Evolutionary conservation across 2,888 invertebrate genomes (phyloP).

Genomic region (Polydesmus complanatus): DNA sequence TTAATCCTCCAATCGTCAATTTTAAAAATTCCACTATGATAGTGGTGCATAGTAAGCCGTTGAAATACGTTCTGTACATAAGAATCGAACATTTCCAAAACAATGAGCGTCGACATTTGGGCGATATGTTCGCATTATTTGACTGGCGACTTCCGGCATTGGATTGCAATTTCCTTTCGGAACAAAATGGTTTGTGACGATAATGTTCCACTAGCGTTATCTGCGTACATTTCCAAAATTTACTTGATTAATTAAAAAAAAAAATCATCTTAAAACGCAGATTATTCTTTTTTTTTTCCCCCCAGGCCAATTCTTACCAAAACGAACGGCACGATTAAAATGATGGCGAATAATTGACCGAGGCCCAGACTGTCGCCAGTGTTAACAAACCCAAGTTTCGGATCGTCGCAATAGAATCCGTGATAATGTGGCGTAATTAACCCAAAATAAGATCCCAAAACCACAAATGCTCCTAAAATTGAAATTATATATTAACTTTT

Average conservation of each 20-base stretch:
- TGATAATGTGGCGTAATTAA: constrained; percentile 3
- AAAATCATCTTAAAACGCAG: too few relatives aligned
- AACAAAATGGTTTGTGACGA: not conserved
- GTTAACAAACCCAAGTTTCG: not conserved
- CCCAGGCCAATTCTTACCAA: too few relatives aligned
- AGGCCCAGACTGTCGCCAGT: constrained; percentile 8
- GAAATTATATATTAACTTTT: not conserved
- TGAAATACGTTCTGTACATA: constrained; percentile 13
- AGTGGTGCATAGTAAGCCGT: constrained; percentile 16
- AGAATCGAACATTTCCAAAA: not conserved
- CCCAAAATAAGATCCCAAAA: not conserved
- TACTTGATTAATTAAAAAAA: not conserved
- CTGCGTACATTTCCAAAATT: not conserved
- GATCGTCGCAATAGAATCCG: constrained; percentile 14
- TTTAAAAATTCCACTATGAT: constrained; percentile 19
- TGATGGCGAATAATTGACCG: not conserved
- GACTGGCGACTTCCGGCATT: not conserved
- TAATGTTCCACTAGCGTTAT: not conserved
- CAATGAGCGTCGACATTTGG: not conserved
- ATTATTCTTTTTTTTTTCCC: too few relatives aligned
- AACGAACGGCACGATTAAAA: not conserved
- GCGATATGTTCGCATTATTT: too few relatives aligned
- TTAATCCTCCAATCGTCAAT: constrained; percentile 16
- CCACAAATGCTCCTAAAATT: not conserved
- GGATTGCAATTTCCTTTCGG: not conserved